These are phyloP conservation scores for Noctua fimbriata DNA, from an alignment of 2,888 invertebrate species.

Conservation along the genomic window DNA sequence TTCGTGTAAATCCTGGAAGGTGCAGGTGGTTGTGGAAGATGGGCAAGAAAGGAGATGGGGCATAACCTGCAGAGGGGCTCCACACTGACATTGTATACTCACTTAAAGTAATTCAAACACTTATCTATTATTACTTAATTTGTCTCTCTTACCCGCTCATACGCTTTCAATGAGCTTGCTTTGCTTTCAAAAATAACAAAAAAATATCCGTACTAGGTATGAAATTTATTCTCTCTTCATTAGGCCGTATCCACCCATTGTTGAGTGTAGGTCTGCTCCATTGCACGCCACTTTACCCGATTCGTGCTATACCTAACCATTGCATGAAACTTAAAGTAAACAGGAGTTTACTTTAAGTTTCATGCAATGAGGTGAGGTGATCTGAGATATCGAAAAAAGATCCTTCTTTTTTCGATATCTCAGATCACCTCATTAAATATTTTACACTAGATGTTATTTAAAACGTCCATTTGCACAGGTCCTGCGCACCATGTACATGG, in stretches of 20 bases:
- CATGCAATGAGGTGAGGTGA: too few relatives aligned
- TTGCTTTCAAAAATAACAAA: neutral
- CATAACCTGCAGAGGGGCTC: too few relatives aligned
- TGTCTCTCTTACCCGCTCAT: neutral
- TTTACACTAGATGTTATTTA: neutral
- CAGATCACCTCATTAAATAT: neutral
- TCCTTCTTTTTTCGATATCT: neutral
- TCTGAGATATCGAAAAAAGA: too few relatives aligned
- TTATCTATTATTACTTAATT: neutral
- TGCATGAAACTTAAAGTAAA: neutral
- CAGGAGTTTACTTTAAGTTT: too few relatives aligned
- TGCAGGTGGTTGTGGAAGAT: too few relatives aligned
- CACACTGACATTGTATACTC: too few relatives aligned
- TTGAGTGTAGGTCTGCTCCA: neutral
- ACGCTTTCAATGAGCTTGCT: neutral
- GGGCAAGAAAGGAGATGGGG: too few relatives aligned
- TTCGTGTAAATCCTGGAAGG: too few relatives aligned
- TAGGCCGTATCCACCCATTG: neutral
- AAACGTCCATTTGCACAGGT: constrained; percentile 72
- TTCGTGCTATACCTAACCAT: neutral
- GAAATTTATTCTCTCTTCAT: neutral
- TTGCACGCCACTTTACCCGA: neutral
- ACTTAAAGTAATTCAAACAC: too few relatives aligned
- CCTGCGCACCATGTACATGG: constrained; percentile 92
- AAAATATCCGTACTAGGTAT: neutral